These are phyloP conservation scores for Prietella phreatophila DNA, from an alignment of 2,113 vertebrate species.

Conservation along the genomic window DNA sequence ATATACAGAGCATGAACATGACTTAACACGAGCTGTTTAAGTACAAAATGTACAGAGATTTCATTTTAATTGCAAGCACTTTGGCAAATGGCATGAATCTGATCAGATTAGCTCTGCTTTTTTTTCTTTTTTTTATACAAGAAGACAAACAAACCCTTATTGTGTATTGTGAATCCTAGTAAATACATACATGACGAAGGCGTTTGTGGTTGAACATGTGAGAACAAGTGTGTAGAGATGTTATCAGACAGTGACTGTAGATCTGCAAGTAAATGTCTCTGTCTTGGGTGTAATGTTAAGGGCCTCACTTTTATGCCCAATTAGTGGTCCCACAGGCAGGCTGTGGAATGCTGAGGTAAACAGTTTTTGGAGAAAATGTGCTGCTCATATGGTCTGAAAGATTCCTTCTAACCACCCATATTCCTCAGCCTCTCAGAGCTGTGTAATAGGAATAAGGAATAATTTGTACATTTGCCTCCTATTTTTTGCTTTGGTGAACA, in stretches of 20 bases:
- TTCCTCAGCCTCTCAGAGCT: not conserved
- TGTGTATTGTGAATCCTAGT: slow-evolving; percentile 1
- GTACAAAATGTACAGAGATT: not conserved
- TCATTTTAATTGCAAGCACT: slow-evolving; percentile 29
- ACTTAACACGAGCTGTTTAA: not conserved
- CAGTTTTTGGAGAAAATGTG: slow-evolving; percentile 48
- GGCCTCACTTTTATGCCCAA: slow-evolving; percentile 45
- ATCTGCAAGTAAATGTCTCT: slow-evolving; percentile 16
- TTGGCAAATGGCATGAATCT: slow-evolving; percentile 2
- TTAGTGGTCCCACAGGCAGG: slow-evolving; percentile 39
- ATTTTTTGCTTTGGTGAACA: not conserved
- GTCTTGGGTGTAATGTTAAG: slow-evolving; percentile 23
- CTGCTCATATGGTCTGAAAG: slow-evolving; percentile 47
- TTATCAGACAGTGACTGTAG: slow-evolving; percentile 1
- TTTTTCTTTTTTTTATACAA: slow-evolving; percentile 2
- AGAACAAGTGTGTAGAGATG: slow-evolving; percentile 34
- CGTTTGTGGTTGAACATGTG: slow-evolving; percentile 29
- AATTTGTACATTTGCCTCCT: slow-evolving; percentile 5
- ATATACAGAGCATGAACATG: not conserved
- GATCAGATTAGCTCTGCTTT: not conserved
- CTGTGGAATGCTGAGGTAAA: slow-evolving; percentile 53
- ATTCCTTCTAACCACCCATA: slow-evolving; percentile 6
- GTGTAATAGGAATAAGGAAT: slow-evolving; percentile 2
- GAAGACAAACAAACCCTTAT: slow-evolving; percentile 1
- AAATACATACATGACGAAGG: slow-evolving; percentile 22